These are phyloP conservation scores for Echinarachnius parma DNA, from an alignment of 53 echinoderm and acorn worm genomes.

Conservation along the genomic window DNA sequence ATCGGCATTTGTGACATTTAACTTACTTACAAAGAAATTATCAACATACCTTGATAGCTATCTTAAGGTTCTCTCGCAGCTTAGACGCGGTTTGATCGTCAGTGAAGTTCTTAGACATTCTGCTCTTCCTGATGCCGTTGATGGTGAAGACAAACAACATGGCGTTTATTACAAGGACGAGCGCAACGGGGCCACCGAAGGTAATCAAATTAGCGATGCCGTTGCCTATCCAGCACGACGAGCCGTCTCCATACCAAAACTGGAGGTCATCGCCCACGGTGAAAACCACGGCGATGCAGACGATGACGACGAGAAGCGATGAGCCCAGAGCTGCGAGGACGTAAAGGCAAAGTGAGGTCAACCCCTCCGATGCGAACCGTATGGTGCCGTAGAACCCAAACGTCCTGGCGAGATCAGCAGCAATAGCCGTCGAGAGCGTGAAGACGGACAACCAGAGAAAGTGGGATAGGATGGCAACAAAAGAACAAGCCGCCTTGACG, in stretches of 20 bases:
- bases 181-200: not conserved
- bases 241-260: not conserved
- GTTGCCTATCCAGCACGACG: not conserved
- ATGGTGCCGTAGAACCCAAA: not conserved
- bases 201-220: not conserved
- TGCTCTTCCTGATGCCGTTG: not conserved
- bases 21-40: no score
- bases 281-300: not conserved
- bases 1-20: no score
- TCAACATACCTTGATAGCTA: no score
- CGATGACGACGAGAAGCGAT: not conserved
- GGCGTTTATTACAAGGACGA: not conserved
- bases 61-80: no score
- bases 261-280: not conserved
- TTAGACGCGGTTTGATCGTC: no score
- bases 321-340: not conserved
- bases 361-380: not conserved
- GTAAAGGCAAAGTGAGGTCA: not conserved
- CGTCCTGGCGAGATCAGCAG: not conserved
- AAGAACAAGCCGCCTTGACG: not conserved
- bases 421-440: not conserved
- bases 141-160: not conserved
- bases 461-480: not conserved
- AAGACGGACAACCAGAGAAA: not conserved
- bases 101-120: no score